phyloP scores from a whole-genome alignment of 1,140 invertebrate genomes.

The Trachymyrmex cornetzi region DNA sequence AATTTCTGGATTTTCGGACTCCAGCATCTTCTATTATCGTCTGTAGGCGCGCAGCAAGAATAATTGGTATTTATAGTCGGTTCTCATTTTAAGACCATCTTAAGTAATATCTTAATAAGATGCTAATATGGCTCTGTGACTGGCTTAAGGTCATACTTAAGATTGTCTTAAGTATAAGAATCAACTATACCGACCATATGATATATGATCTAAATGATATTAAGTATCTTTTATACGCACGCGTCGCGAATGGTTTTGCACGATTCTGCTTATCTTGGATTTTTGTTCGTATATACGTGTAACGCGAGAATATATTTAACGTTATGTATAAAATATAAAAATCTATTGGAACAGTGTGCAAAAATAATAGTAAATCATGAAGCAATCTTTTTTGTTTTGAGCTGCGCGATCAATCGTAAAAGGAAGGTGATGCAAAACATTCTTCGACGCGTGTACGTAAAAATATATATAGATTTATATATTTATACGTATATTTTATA shows the following conservation, averaged over 20 bases:
- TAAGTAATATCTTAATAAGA: too few relatives aligned
- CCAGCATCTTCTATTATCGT: constrained; percentile 13
- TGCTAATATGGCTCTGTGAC: too few relatives aligned
- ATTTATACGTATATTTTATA: constrained; percentile 54
- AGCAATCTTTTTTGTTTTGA: neutral
- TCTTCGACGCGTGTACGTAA: constrained; percentile 25
- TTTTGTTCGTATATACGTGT: neutral
- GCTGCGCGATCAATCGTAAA: neutral
- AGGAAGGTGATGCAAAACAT: constrained; percentile 16
- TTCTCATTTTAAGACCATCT: too few relatives aligned
- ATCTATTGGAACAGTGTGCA: neutral
- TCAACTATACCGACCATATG: too few relatives aligned
- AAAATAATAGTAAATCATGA: neutral
- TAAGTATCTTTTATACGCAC: constrained; percentile 7
- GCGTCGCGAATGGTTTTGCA: constrained; percentile 36
- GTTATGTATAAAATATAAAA: neutral
- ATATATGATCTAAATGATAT: constrained; percentile 20
- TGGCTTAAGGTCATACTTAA: too few relatives aligned
- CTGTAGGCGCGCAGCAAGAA: neutral
- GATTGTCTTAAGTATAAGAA: too few relatives aligned
- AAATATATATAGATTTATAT: constrained; percentile 2
- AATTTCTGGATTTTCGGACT: constrained; percentile 18
- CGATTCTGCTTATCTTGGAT: neutral
- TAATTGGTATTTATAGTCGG: neutral
- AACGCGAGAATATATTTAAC: neutral